Conservation (phyloP, 2,797 vertebrate species). For the Pantherophis alleghaniensis region DNA sequence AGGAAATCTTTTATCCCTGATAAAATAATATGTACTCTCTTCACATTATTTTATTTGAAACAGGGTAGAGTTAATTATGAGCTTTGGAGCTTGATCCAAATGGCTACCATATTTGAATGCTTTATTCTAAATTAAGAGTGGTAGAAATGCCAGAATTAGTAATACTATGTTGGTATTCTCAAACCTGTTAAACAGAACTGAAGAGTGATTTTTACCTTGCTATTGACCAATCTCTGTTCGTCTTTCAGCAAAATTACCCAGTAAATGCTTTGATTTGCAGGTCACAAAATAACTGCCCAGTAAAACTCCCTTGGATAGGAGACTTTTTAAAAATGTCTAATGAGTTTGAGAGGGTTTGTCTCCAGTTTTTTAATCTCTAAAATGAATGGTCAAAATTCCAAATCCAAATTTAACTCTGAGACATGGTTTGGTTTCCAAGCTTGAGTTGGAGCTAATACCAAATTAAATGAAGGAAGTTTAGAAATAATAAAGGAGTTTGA, state of each 20-base stretch:
- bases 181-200: not conserved
- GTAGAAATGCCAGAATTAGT: not conserved
- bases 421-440: not conserved
- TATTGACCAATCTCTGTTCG: not conserved
- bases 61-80: not conserved
- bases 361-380: not conserved
- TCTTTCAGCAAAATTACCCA: not conserved
- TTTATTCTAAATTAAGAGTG: not conserved
- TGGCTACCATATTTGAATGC: not conserved
- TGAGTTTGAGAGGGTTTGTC: not conserved
- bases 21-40: not conserved
- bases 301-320: not conserved
- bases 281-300: not conserved
- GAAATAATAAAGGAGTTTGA: not conserved
- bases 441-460: not conserved
- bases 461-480: not conserved
- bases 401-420: not conserved
- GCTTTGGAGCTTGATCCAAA: not conserved
- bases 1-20: not conserved
- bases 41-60: not conserved
- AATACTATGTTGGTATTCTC: not conserved
- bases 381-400: not conserved
- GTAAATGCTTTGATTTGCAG: not conserved
- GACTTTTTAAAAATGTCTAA: not conserved
- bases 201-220: not conserved